Evolutionary conservation across 2,797 vertebrate species (phyloP).

Genomic region (Xerus rutilus): DNA sequence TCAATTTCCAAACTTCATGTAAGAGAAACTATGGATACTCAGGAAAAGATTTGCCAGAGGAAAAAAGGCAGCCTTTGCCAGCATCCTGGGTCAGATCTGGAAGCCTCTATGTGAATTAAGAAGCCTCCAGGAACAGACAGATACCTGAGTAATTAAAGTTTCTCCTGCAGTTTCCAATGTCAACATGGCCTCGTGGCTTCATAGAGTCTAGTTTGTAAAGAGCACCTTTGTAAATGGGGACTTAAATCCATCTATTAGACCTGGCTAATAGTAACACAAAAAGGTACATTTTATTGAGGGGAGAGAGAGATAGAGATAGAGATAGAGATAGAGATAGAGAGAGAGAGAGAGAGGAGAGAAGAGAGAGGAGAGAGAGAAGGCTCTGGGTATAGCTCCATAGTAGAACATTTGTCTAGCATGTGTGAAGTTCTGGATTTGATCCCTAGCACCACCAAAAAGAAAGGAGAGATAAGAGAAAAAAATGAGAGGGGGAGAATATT

Average conservation of each 20-base stretch:
- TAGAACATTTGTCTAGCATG: neutral
- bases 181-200: neutral
- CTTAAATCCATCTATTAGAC: neutral
- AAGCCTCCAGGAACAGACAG: neutral
- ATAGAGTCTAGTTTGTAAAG: neutral
- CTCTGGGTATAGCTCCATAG: neutral
- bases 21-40: neutral
- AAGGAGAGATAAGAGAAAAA: neutral
- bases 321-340: neutral
- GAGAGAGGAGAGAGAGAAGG: neutral
- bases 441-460: neutral
- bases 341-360: neutral
- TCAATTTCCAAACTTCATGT: neutral
- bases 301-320: neutral
- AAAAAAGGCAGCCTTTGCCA: neutral
- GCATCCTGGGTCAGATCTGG: neutral
- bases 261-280: neutral
- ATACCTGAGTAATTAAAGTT: neutral
- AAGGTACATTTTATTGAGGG: neutral
- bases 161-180: neutral
- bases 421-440: neutral
- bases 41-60: neutral
- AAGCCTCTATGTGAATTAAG: neutral
- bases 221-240: neutral
- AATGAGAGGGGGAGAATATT: neutral